A percentile compares a stretch with the other conserved stretches of the same genome.
Evolutionary conservation across 2,113 vertebrate species (phyloP).

Genomic region (Psilopogon haemacephalus): DNA sequence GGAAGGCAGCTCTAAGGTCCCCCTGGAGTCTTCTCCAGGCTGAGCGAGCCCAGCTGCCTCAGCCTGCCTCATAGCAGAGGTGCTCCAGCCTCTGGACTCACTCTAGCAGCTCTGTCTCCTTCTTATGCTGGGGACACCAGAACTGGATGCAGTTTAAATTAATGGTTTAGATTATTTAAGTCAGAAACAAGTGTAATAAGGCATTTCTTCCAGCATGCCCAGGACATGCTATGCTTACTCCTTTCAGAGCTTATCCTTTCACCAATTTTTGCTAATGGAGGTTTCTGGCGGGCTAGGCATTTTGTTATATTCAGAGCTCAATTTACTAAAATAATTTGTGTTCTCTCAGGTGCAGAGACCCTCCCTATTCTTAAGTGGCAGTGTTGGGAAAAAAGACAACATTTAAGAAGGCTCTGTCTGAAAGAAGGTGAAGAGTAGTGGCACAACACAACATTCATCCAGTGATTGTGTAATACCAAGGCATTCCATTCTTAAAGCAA

Average conservation of each 20-base stretch:
- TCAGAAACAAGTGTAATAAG: background rate
- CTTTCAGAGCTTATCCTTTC: background rate
- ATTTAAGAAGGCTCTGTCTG: conserved; percentile 1
- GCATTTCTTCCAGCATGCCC: background rate
- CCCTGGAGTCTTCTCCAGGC: too few species aligned
- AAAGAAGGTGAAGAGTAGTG: background rate
- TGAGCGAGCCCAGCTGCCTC: too few species aligned
- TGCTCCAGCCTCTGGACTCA: too few species aligned
- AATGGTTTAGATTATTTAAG: background rate
- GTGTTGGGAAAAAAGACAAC: background rate
- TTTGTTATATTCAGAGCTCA: background rate
- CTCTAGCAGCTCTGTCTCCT: too few species aligned
- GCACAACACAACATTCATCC: conserved; percentile 9
- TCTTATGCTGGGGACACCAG: too few species aligned
- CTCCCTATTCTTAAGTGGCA: conserved; percentile 8
- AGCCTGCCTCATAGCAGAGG: too few species aligned
- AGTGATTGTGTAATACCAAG: conserved; percentile 25
- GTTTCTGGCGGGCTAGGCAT: background rate
- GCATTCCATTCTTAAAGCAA: conserved; percentile 3
- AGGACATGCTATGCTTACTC: background rate
- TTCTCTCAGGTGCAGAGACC: background rate
- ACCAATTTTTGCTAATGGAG: background rate
- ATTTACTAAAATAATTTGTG: background rate
- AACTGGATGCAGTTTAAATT: too few species aligned
- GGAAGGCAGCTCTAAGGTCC: too few species aligned